A percentile compares a stretch with the other conserved stretches of the same genome.
Evolutionary conservation across 23 tunicate genomes (phyloP).

Genomic region (Oikopleura dioica): DNA sequence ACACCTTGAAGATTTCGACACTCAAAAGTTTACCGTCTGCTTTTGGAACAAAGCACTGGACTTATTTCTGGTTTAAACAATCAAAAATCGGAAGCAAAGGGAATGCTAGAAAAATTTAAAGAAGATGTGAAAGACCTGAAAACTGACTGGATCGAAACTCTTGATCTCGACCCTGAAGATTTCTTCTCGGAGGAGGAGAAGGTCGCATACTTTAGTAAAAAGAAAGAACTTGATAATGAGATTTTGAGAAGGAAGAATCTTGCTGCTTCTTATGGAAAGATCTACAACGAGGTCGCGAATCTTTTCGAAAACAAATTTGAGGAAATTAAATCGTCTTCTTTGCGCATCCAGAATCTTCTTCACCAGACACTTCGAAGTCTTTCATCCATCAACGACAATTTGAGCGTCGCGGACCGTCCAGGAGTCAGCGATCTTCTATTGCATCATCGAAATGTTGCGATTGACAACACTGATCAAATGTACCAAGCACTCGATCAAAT

Average conservation of each 20-base stretch:
- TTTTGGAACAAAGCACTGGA: not conserved
- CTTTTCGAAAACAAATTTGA: not conserved
- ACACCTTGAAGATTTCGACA: not conserved
- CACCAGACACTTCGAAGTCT: no score
- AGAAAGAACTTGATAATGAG: slow-evolving; percentile 63
- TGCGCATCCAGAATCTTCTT: no score
- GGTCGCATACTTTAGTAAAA: slow-evolving; percentile 40
- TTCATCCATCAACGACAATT: no score
- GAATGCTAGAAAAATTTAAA: not conserved
- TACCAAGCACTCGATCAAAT: not conserved
- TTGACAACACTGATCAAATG: not conserved
- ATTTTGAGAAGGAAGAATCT: slow-evolving; percentile 47
- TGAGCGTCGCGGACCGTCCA: no score
- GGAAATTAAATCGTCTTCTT: no score
- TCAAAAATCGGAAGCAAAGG: not conserved
- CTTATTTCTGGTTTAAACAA: not conserved
- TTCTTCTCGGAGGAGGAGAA: slow-evolving; percentile 41
- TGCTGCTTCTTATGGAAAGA: slow-evolving; percentile 11
- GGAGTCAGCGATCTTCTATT: not conserved
- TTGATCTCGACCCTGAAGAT: slow-evolving; percentile 37
- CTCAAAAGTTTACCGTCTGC: not conserved
- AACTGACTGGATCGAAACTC: slow-evolving; percentile 54
- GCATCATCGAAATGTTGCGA: not conserved
- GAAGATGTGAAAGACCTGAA: not conserved
- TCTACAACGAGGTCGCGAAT: not conserved